Percentiles rank a stretch among this genome's conserved stretches.
phyloP scores from a whole-genome alignment of 2,113 vertebrate genomes.

The Butorides virescens region DNA sequence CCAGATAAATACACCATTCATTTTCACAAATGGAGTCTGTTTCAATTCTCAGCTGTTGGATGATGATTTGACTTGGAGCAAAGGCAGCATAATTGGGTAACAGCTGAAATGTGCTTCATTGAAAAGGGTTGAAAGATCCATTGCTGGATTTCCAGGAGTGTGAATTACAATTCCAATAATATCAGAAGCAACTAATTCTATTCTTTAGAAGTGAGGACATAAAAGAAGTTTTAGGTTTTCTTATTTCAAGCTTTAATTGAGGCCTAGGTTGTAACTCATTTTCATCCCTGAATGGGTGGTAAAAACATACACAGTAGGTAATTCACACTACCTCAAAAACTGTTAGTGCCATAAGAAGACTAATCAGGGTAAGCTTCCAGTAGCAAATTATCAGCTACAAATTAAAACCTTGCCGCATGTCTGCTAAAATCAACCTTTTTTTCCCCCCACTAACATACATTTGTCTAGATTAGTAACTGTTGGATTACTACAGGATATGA shows the following conservation, averaged over 20 bases:
- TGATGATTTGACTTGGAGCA: constrained; percentile 83
- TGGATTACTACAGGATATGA: constrained; percentile 59
- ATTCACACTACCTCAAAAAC: constrained; percentile 97
- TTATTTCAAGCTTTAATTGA: constrained; percentile 83
- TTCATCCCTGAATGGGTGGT: constrained; percentile 87
- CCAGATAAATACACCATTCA: constrained; percentile 70
- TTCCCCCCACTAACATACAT: constrained; percentile 5
- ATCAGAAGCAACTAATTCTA: constrained; percentile 88
- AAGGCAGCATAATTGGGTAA: constrained; percentile 83
- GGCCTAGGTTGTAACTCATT: constrained; percentile 83
- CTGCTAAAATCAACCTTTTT: constrained; percentile 71
- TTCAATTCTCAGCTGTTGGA: constrained; percentile 81
- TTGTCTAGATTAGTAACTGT: constrained; percentile 75
- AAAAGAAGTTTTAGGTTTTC: constrained; percentile 81
- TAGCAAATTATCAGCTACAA: constrained; percentile 98
- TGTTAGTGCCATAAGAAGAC: constrained; percentile 91
- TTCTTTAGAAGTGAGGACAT: constrained; percentile 83
- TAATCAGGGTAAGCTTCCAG: constrained; percentile 90
- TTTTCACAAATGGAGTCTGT: constrained; percentile 83
- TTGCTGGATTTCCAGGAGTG: constrained; percentile 80
- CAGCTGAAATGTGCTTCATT: constrained; percentile 77
- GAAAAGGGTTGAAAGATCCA: constrained; percentile 81
- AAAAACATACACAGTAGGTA: constrained; percentile 97
- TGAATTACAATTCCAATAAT: constrained; percentile 90
- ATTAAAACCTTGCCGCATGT: constrained; percentile 88